A percentile compares a stretch with the other conserved stretches of the same genome.
Conservation (phyloP, 2,797 vertebrate genomes). For the Girardinus metallicus region DNA sequence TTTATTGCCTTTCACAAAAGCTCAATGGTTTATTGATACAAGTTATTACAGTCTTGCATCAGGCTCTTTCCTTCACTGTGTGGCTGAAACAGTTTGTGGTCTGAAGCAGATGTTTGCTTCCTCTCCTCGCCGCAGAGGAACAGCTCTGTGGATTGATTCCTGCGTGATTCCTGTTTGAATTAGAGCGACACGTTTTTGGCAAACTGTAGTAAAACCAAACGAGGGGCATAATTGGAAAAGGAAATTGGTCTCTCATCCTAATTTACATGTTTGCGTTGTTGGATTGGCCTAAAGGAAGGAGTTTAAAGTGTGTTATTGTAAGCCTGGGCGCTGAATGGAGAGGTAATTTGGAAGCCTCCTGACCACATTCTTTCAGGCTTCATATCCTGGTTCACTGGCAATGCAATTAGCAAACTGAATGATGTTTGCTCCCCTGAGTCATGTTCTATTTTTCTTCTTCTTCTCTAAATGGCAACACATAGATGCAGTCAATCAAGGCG, state of each 20-base stretch:
- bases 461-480: slow-evolving; percentile 33
- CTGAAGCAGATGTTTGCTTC: slow-evolving; percentile 32
- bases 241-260: slow-evolving; percentile 70
- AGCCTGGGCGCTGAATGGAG: slow-evolving; percentile 37
- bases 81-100: slow-evolving; percentile 54
- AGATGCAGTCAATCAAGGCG: slow-evolving; percentile 43
- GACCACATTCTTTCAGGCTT: slow-evolving; percentile 51
- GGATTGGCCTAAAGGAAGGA: slow-evolving; percentile 68
- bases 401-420: slow-evolving; percentile 70
- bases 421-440: slow-evolving; percentile 58
- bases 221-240: slow-evolving; percentile 68
- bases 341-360: slow-evolving; percentile 63
- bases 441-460: slow-evolving; percentile 43
- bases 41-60: slow-evolving; percentile 27
- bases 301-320: slow-evolving; percentile 69
- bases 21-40: neutral
- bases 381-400: slow-evolving; percentile 61
- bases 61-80: slow-evolving; percentile 33
- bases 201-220: slow-evolving; percentile 56
- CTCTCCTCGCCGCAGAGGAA: slow-evolving; percentile 19
- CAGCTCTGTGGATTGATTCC: slow-evolving; percentile 64
- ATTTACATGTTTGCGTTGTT: slow-evolving; percentile 70
- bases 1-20: neutral
- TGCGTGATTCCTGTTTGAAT: slow-evolving; percentile 63
- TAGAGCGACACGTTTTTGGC: slow-evolving; percentile 49